These are phyloP conservation scores for Diarsia brunnea DNA, from an alignment of 2,888 invertebrate species.

Conservation along the genomic window DNA sequence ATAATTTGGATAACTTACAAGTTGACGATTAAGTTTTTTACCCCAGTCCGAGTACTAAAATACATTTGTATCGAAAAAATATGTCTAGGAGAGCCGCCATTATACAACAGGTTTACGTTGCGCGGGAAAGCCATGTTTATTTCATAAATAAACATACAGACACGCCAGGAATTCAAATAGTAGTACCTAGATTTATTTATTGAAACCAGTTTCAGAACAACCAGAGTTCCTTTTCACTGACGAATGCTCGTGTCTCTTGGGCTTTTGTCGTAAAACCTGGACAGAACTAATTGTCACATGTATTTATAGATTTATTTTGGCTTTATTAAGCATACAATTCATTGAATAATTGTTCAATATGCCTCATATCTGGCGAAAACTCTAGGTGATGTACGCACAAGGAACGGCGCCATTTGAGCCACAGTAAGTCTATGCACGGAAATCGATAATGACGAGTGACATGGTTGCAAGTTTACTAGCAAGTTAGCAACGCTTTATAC, in stretches of 20 bases:
- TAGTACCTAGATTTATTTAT: constrained; percentile 55
- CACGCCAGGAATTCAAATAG: constrained; percentile 46
- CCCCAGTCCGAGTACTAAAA: constrained; percentile 16
- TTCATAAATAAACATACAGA: constrained; percentile 42
- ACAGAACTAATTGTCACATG: background rate
- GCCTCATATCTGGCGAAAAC: background rate
- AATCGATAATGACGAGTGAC: constrained; percentile 52
- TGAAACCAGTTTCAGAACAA: constrained; percentile 44
- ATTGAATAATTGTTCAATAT: background rate
- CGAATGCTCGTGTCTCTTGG: constrained; percentile 18
- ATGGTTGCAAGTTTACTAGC: constrained; percentile 51
- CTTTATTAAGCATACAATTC: constrained; percentile 9
- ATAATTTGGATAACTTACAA: background rate
- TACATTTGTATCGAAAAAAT: background rate
- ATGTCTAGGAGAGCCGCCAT: constrained; percentile 31
- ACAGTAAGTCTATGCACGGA: constrained; percentile 51
- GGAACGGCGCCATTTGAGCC: constrained; percentile 40
- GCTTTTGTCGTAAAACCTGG: constrained; percentile 6
- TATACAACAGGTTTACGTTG: constrained; percentile 47
- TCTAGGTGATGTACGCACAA: constrained; percentile 32
- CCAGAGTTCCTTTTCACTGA: constrained; percentile 28
- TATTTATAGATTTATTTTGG: constrained; percentile 6
- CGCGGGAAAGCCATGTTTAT: constrained; percentile 54
- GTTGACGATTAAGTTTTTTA: constrained; percentile 2
- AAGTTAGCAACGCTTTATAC: constrained; percentile 35